Percentiles rank a stretch among this genome's conserved stretches.
phyloP scores from a whole-genome alignment of 2,888 invertebrate genomes.

The Chesias legatella region DNA sequence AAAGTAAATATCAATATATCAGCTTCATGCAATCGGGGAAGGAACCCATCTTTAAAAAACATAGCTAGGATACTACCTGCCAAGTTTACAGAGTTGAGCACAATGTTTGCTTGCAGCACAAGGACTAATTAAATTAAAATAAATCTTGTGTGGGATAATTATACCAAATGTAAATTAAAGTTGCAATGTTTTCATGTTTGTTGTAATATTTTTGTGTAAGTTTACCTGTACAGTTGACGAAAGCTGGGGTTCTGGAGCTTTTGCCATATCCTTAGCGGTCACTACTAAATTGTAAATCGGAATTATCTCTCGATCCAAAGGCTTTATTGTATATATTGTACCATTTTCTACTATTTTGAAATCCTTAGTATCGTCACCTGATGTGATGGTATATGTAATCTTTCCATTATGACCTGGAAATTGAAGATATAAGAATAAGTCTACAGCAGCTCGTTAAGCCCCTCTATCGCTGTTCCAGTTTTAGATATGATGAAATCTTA shows the following conservation, averaged over 20 bases:
- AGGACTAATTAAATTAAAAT: no score
- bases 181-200: no score
- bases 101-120: slow-evolving; percentile 5
- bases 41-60: slow-evolving; percentile 20
- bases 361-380: slow-evolving; percentile 89
- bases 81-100: no score
- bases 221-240: slow-evolving; percentile 92
- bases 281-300: slow-evolving; percentile 91
- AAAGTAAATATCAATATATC: slow-evolving; percentile 42
- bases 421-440: slow-evolving; percentile 2
- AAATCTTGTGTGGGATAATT: no score
- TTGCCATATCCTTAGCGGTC: slow-evolving; percentile 91
- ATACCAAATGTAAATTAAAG: no score
- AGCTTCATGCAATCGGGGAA: slow-evolving; percentile 28
- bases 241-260: slow-evolving; percentile 85
- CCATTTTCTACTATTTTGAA: slow-evolving; percentile 92
- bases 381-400: slow-evolving; percentile 89
- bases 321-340: slow-evolving; percentile 87
- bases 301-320: slow-evolving; percentile 91
- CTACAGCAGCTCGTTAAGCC: neutral
- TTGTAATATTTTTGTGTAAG: no score
- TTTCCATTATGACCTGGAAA: slow-evolving; percentile 90
- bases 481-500: no score
- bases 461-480: no score
- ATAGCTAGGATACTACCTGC: slow-evolving; percentile 17